Percentiles rank a stretch among this genome's conserved stretches.
These are phyloP conservation scores for Collichthys lucidus DNA, from an alignment of 2,113 vertebrate species.

Conservation along the genomic window DNA sequence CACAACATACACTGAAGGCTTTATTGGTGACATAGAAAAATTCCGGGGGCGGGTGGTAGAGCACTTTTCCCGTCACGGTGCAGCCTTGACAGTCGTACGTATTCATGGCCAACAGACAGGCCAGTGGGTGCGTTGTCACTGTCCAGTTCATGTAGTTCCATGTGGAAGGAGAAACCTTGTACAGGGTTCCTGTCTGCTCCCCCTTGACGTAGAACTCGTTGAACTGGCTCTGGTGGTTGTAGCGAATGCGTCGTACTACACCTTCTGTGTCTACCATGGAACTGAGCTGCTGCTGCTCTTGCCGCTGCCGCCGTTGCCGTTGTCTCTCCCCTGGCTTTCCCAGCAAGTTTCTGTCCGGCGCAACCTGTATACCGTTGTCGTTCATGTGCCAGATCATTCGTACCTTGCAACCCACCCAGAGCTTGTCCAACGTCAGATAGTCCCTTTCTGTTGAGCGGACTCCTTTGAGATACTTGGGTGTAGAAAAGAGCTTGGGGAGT, in stretches of 20 bases:
- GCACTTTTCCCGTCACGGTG: neutral
- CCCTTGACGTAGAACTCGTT: conserved; percentile 10
- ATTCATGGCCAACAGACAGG: conserved; percentile 7
- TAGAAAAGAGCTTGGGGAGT: conserved; percentile 7
- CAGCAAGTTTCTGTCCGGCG: neutral
- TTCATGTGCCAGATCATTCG: conserved; percentile 8
- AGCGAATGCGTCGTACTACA: neutral
- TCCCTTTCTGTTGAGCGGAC: neutral
- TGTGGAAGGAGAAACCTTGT: neutral
- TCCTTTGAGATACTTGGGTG: neutral
- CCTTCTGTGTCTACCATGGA: neutral
- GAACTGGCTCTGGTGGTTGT: neutral
- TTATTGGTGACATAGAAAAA: neutral
- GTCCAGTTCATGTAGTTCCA: conserved; percentile 7
- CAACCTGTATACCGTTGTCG: neutral
- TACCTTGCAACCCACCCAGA: conserved; percentile 24
- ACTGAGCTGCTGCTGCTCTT: no score
- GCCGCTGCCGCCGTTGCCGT: no score
- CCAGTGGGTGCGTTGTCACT: neutral
- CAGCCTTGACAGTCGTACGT: conserved; percentile 17
- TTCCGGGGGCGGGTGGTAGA: conserved; percentile 1
- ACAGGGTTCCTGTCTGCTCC: neutral
- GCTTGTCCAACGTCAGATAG: neutral
- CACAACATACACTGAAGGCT: conserved; percentile 10
- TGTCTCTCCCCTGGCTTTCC: no score